Evolutionary conservation across 2,113 vertebrate genomes (phyloP), one percentile per base, ranked within the genome.

Genomic region (Equus quagga): DNA sequence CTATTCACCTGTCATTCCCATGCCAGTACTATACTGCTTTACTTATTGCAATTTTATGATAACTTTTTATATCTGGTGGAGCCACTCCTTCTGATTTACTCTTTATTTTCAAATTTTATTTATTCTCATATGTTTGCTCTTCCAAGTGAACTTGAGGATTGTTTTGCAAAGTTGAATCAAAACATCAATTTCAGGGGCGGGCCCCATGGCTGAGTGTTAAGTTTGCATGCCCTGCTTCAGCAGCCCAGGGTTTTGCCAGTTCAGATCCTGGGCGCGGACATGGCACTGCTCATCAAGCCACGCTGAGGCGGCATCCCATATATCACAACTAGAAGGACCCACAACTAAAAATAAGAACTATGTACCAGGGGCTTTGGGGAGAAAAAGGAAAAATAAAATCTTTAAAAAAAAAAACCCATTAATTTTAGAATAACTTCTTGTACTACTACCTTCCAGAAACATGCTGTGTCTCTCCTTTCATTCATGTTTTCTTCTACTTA

Each of bases 121-220:
- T 64, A 79, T 94, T 94, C 91, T 91, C 54, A 67, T 81, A n/a
- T 65, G 75, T 54, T 62, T 95, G 26, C 62, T 46, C 56, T 84
- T 82, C 56, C 51, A 92, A 62, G 31, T 91, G 60, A 96, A 92
- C 19, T 44, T 87, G 28, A 95, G 23, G 24, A 75, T 46, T 92
- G 13, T 92, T 26, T 87, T 64, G 12, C 56, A 84, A 96, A 58
- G 26, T 41, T 69, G 56, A 94, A 75, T 51, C 26, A 89, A 92
- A 88, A 73, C 73, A 31, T 41, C 33, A 78, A 78, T 67, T 92
- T 87, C 23, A 41, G 36, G 36, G 36, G 36, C 36, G 36, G 36
- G 36, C 36, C 36, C 36, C 36, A 41, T 3, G 36, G 36, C 36
- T 41, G 36, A 41, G 36, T 41, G 36, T 41, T 41, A 41, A 41